Evolutionary conservation across 2,888 invertebrate species (phyloP).

Genomic region (Lochmaea crataegi): DNA sequence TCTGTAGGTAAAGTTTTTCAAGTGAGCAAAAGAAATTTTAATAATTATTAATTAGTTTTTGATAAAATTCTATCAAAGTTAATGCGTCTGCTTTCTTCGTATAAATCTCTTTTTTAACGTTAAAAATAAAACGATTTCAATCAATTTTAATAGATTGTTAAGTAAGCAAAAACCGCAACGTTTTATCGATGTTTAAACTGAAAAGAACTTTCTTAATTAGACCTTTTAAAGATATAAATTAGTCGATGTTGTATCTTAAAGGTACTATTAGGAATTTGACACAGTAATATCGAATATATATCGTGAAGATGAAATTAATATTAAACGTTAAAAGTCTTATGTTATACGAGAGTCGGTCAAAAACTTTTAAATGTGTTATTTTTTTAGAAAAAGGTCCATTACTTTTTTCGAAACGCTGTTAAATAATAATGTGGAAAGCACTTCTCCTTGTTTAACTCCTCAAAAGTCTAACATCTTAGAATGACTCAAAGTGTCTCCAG

Average conservation of each 20-base stretch:
- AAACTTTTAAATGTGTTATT: not conserved
- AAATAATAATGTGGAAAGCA: no score
- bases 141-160: not conserved
- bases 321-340: not conserved
- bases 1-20: no score
- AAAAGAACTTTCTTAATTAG: not conserved
- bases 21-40: no score
- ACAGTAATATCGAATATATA: constrained; percentile 22
- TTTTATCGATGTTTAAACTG: not conserved
- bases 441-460: no score
- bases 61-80: no score
- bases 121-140: not conserved
- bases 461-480: no score
- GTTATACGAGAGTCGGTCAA: not conserved
- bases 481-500: no score
- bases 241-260: constrained; percentile 2
- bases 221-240: constrained; percentile 9
- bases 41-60: no score
- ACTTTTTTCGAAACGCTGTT: no score
- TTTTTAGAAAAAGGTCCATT: no score
- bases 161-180: not conserved
- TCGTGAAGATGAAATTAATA: constrained; percentile 18
- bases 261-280: constrained; percentile 15
- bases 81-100: not conserved
- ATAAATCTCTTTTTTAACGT: not conserved